phyloP scores from a whole-genome alignment of 2,113 vertebrate species.

The Cinclus cinclus region DNA sequence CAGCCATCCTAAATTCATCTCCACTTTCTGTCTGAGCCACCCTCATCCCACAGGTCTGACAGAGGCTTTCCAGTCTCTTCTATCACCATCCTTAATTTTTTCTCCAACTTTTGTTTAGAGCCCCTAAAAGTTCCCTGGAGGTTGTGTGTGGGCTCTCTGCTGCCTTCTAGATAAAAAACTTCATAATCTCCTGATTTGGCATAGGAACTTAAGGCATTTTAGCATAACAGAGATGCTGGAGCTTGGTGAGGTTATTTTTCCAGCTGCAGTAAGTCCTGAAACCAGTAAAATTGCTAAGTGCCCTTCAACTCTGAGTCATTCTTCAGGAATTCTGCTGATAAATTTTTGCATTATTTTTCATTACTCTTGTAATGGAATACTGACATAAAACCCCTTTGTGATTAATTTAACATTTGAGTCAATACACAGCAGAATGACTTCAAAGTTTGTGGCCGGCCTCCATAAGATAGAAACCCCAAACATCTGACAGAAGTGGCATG shows the following conservation, averaged over 20 bases:
- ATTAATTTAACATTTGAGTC: neutral
- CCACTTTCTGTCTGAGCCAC: accelerated
- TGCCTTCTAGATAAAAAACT: neutral
- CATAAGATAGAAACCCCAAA: neutral
- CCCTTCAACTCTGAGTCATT: neutral
- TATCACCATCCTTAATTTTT: neutral
- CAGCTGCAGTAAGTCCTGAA: neutral
- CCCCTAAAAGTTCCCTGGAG: neutral
- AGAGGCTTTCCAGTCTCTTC: neutral
- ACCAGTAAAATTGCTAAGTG: neutral
- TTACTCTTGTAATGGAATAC: neutral
- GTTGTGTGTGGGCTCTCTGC: neutral
- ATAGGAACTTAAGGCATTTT: neutral
- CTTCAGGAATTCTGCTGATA: neutral
- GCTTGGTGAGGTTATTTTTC: neutral
- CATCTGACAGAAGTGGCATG: neutral
- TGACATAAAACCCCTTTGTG: neutral
- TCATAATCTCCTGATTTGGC: neutral
- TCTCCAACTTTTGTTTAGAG: neutral
- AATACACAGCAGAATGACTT: neutral
- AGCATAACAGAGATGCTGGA: neutral
- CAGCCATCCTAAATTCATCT: neutral
- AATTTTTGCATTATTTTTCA: neutral
- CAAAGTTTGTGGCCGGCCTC: neutral
- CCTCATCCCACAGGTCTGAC: neutral